phyloP scores from a whole-genome alignment of 2,888 invertebrate genomes.

The Tetragnatha montana region DNA sequence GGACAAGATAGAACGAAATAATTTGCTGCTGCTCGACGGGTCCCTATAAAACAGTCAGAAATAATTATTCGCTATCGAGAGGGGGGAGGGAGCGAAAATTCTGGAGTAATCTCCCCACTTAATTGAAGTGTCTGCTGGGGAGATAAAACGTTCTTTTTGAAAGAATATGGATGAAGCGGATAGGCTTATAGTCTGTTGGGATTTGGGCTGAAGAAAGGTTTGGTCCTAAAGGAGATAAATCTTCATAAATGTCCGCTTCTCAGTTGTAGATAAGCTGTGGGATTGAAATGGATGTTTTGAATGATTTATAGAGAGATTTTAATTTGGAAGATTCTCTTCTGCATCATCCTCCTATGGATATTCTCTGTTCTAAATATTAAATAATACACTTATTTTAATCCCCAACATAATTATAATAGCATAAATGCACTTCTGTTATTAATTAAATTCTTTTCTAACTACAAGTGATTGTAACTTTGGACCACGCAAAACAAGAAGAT shows the following conservation, averaged over 20 bases:
- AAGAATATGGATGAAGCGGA: not conserved
- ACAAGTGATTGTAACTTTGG: too few species aligned
- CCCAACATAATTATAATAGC: too few species aligned
- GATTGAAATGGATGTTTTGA: too few species aligned
- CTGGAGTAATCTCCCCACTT: not conserved
- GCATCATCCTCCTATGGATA: too few species aligned
- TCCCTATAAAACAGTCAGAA: constrained; percentile 21
- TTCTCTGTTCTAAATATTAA: too few species aligned
- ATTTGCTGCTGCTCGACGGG: constrained; percentile 3
- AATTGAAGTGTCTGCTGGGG: constrained; percentile 23
- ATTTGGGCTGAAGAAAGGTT: not conserved
- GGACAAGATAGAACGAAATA: constrained; percentile 12
- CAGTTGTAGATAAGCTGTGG: not conserved
- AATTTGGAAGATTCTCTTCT: too few species aligned
- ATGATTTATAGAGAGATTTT: too few species aligned
- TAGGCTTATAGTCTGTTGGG: not conserved
- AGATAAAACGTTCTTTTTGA: not conserved
- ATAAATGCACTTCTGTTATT: too few species aligned
- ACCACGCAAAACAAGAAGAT: too few species aligned
- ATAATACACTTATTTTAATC: too few species aligned
- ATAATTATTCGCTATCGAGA: constrained; percentile 6
- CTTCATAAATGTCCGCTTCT: not conserved
- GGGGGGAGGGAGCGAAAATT: not conserved
- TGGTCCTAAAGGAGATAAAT: not conserved
- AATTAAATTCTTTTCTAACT: too few species aligned